Evolutionary conservation across 2,113 vertebrate genomes (phyloP), one percentile per base, ranked within the genome.

Genomic region (Emydura subglobosa): DNA sequence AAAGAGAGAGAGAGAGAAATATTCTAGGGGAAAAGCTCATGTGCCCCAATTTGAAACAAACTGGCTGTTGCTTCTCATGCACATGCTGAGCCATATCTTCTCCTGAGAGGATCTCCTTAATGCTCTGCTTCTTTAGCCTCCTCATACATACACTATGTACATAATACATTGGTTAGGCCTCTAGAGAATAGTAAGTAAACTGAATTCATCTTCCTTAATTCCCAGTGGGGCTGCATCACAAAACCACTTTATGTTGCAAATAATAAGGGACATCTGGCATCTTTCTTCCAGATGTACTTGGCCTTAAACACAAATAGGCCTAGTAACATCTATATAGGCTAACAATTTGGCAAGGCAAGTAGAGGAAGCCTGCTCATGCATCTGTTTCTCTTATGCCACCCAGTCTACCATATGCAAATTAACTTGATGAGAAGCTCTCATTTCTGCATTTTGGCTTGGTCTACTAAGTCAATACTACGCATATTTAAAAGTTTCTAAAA

Each of bases 61-160:
- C 0, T 34, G 2, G 34, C 1, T 59, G n/a, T 31, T 50, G 29
- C 92, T 83, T 47, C 6, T 47, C 25, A 2, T 49, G 81, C 3
- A 8, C 4, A 80, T 78, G 25, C 2, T 22, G 39, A 65, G 10
- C 4, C 29, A 1, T 39, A 29, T 44, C 29, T 65, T 65, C 59
- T 74, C 47, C 44, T 6, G 1, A 27, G 12, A 74, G 6, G 72
- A 86, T 1, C 1, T 19, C 54, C 49, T 89, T 1, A 0, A 3
- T 25, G 21, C 7, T 39, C 44, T 51, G 21, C 16, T 91, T 25
- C 31, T 84, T 87, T 68, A 78, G 59, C 39, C 84, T 94, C 53
- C 16, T 9, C 5, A 47, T 61, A 6, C 42, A 2, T 29, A 21
- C 12, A 79, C 21, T 53, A 83, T 31, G 3, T 9, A 31, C 4